Base-by-base conservation (phyloP, 2,113 vertebrate genomes). In the Lanius collurio region DNA sequence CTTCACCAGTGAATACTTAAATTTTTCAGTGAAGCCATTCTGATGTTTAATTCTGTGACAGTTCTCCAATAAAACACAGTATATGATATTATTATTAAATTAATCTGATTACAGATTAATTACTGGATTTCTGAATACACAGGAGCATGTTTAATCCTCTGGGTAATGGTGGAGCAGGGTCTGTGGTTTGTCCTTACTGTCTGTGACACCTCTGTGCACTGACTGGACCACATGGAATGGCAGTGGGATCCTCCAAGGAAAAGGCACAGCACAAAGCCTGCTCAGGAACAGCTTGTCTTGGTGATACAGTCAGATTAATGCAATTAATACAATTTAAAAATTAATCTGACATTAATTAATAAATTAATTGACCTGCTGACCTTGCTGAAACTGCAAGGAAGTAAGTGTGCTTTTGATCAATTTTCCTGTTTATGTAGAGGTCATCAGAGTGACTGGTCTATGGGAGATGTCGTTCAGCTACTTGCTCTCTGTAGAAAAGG, bases 371-470 rank as follows among this genome's bases (percentile, higher is more conserved):
- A 94, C 73, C 78, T 90, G n/a, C 31, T 90, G 81, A 57, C 86
- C 95, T 75, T 77, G 82, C 83, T 94, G 91, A 81, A 85, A 70
- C 80, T 89, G 89, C 82, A 97, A 60, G 75, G 49, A 96, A 91
- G 59, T 73, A 79, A 90, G 62, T 46, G 73, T 60, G 42, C 64
- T 42, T 90, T 94, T 95, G 94, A 75, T 92, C 91, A 92, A 47
- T 95, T 92, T 77, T 95, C 37, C 46, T 92, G 49, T 70, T 71
- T 47, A 28, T 56, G 59, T 28, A 93, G 83, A 91, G 88, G 65
- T 89, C 94, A 73, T 52, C 37, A 0, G 11, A 69, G 52, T 49
- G 53, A 94, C 28, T 42, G 55, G 64, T 49, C 39, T 83, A 35
- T 75, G 78, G 74, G 42, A 85, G 78, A 90, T 71, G 60, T 73